Evolutionary conservation across 2,888 invertebrate genomes (phyloP).

Genomic region (Zootermopsis nevadensis): DNA sequence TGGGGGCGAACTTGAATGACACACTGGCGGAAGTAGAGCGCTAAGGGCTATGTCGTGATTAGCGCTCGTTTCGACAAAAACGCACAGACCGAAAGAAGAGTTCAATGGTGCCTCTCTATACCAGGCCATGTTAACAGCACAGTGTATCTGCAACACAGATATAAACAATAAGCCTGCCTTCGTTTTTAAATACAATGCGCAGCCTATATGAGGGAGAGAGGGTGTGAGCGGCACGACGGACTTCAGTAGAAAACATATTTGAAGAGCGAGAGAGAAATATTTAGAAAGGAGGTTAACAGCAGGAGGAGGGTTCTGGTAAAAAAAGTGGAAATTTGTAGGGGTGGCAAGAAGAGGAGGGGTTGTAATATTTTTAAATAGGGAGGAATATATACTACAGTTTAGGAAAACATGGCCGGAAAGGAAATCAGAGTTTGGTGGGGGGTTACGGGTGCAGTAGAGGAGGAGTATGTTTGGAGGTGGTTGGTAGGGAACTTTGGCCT

Average conservation of each 20-base stretch:
- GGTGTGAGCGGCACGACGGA: background rate
- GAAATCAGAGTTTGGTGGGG: background rate
- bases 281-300: slow-evolving; percentile 18
- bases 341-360: background rate
- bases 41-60: background rate
- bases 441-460: background rate
- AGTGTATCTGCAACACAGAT: slow-evolving; percentile 6
- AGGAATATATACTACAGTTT: slow-evolving; percentile 8
- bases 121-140: slow-evolving; percentile 6
- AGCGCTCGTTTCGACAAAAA: background rate
- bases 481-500: background rate
- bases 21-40: background rate
- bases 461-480: background rate
- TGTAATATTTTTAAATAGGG: slow-evolving; percentile 26
- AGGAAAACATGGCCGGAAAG: background rate
- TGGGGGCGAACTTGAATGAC: slow-evolving; percentile 30
- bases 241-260: slow-evolving; percentile 26
- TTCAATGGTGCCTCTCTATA: background rate
- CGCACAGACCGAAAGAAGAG: slow-evolving; percentile 5
- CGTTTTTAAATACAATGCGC: background rate
- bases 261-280: slow-evolving; percentile 26
- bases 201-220: slow-evolving; percentile 7
- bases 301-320: background rate
- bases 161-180: slow-evolving; percentile 3
- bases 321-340: slow-evolving; percentile 41